Base-by-base conservation (phyloP, 2,888 invertebrate genomes). In the Drosophila rellima region DNA sequence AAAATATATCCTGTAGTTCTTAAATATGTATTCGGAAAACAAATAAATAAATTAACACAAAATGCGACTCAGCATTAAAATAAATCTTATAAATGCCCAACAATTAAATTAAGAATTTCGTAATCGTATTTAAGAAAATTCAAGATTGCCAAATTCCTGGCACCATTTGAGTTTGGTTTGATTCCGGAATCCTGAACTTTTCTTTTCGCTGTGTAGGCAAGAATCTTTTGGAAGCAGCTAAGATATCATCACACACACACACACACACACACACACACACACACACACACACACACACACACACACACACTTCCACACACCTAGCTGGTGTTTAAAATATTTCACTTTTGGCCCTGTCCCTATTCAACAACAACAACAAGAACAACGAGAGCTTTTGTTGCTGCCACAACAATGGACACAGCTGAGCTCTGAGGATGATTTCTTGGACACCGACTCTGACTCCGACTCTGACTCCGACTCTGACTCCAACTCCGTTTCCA, bases 291-390 rank as follows among this genome's bases (percentile, higher is more conserved):
- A 54, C 51, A 56, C 4, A 57, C 29, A 52, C 40, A 47, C 17
- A 50, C 18, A 42, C 37, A 59, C 31, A 54, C n/a, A 54, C 47
- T 35, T 15, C 40, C 26, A 51, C 37, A 48, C 31, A 23, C 70
- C 54, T 70, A 56, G 75, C 62, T 78, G 84, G 89, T 84, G 88
- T 87, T 85, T 89, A 78, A 86, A 85, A 86, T 89, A 90, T 89
- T 91, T 89, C 87, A 90, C 87, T 86, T 90, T 90, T 88, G 89
- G 70, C 65, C 72, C 64, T 57, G 45, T 69, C 74, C 74, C 63
- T 56, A 39, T 66, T 73, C 74, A 50, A 39, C 35, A 44, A 42
- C 20, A 35, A 35, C 47, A 31, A 15, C 20, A n/a, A n/a, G n/a
- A n/a, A n/a, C n/a, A n/a, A n/a, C n/a, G n/a, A n/a, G n/a, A 33